Base-by-base conservation (phyloP, 2,113 vertebrate species). In the Colinus virginianus region DNA sequence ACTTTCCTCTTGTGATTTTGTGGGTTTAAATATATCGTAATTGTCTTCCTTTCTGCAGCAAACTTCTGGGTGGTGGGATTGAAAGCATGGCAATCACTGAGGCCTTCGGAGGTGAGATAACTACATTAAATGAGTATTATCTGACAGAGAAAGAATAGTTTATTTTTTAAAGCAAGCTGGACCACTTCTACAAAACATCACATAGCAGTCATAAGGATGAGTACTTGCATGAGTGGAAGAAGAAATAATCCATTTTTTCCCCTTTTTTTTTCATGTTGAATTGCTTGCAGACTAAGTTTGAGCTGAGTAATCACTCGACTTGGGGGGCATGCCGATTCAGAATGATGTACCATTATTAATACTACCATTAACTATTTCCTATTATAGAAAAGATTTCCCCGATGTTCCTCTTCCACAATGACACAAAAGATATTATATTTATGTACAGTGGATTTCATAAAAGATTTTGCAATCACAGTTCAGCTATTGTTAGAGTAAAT, bases 81-180 rank as follows among this genome's bases (percentile, higher is more conserved):
- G 99, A 99, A 98, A 99, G 99, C 87, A 99, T 99, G 99, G 99
- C 99, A 67, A 99, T 99, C 94, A 99, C 99, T 53, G 99, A 99
- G 94, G 99, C 98, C 68, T 99, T 99, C 97, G 99, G 99, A 97
- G 99, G 99, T 99, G 94, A 97, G 97, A 91, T 78, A 93, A 71
- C 32, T n/a, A 46, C 26, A 16, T 83, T 80, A 56, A 90, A 90
- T 61, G 11, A 72, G 13, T 75, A 64, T 71, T 74, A 67, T 28
- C 5, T 28, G 82, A 78, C 64, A 32, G 36, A 13, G 19, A 71
- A 67, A 64, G 14, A 10, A 74, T 78, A 30, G 20, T 66, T 88
- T 69, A 36, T 15, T 63, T 93, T 87, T 93, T 67, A 87, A 77
- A 87, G 76, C n/a, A 78, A 34, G 19, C 19, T 67, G 56, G 8